Evolutionary conservation across 2,797 vertebrate species (phyloP).

Genomic region (Thamnophis elegans): DNA sequence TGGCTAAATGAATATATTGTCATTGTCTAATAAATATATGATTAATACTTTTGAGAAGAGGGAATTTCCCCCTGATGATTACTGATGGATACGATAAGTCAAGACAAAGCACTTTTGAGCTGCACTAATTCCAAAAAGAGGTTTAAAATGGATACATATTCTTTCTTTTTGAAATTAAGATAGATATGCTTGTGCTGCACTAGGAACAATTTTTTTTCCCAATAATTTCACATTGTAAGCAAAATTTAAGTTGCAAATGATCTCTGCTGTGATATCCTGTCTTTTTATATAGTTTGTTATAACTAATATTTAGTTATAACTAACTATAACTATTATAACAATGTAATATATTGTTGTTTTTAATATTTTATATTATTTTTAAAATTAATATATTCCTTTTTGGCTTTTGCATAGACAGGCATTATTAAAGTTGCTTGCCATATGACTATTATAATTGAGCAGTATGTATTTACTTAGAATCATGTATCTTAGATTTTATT

Average conservation of each 20-base stretch:
- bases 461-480: neutral
- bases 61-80: neutral
- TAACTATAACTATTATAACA: neutral
- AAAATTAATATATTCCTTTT: neutral
- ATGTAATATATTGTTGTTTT: neutral
- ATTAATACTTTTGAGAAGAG: neutral
- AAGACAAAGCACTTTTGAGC: neutral
- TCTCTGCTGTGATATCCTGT: neutral
- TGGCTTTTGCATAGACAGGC: neutral
- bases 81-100: neutral
- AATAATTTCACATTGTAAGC: neutral
- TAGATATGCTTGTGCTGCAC: neutral
- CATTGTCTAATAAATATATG: constrained; percentile 8
- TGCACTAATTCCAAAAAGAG: neutral
- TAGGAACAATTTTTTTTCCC: neutral
- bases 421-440: neutral
- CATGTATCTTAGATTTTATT: neutral
- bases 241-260: neutral
- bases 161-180: neutral
- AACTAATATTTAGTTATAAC: neutral
- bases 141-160: neutral
- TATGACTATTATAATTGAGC: neutral
- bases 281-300: neutral
- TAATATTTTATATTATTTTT: neutral
- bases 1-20: fast-evolving